Evolutionary conservation across 1,140 invertebrate species (phyloP).

Genomic region (Zaprionus tsacasi): DNA sequence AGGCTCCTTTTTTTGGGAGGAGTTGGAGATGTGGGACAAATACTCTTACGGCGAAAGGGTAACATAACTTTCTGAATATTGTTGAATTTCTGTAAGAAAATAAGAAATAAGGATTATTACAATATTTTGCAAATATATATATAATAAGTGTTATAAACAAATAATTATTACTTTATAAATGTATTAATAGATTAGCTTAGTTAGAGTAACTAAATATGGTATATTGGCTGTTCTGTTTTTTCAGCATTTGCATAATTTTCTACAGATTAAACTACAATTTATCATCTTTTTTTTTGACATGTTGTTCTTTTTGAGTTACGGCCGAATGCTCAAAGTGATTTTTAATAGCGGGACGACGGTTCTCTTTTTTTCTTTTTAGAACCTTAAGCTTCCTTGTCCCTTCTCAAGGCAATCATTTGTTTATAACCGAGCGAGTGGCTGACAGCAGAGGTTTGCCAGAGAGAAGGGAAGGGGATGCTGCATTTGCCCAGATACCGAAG

Average conservation of each 20-base stretch:
- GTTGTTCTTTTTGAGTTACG: constrained; percentile 50
- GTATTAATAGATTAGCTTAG: not conserved
- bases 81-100: not conserved
- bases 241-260: constrained; percentile 76
- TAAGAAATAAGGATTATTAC: not conserved
- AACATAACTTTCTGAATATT: not conserved
- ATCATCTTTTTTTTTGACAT: constrained; percentile 71
- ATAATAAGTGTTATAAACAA: not conserved
- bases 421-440: constrained; percentile 33
- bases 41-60: not conserved
- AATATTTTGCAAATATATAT: not conserved
- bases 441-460: not conserved
- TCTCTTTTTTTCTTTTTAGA: constrained; percentile 41
- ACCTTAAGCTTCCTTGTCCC: constrained; percentile 51
- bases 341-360: constrained; percentile 68
- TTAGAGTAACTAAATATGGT: constrained; percentile 30
- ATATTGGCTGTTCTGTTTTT: constrained; percentile 18
- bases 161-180: not conserved
- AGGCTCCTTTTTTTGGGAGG: constrained; percentile 28
- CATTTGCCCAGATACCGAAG: constrained; percentile 15
- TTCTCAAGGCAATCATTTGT: constrained; percentile 50
- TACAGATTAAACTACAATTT: constrained; percentile 80
- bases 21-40: not conserved
- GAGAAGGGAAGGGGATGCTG: not conserved
- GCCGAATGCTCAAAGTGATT: constrained; percentile 77